Percentiles rank a stretch among this genome's conserved stretches.
These are phyloP conservation scores for Hemitrygon akajei DNA, from an alignment of 2,797 vertebrate genomes.

Conservation along the genomic window DNA sequence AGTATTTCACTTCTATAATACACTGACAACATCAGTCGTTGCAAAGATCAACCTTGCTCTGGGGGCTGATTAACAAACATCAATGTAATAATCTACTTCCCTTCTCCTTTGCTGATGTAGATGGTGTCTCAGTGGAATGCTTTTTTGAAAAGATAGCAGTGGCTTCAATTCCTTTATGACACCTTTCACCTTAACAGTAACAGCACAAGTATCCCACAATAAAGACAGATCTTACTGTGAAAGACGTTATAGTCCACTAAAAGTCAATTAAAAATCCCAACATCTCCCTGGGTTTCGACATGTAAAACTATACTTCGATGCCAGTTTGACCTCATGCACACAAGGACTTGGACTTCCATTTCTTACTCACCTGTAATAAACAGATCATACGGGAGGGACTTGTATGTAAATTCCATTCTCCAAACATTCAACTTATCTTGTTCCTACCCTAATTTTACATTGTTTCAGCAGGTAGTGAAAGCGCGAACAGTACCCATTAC, in stretches of 20 bases:
- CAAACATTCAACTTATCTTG: not conserved
- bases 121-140: constrained; percentile 6
- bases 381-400: not conserved
- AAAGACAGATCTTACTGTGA: not conserved
- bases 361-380: not conserved
- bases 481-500: no score
- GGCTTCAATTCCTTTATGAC: not conserved
- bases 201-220: not conserved
- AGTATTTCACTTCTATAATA: constrained; percentile 2
- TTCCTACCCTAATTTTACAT: not conserved
- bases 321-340: no score
- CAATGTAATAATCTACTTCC: constrained; percentile 29
- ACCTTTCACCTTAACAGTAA: not conserved
- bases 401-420: not conserved
- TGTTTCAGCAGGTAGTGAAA: no score
- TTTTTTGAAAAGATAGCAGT: not conserved
- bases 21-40: constrained; percentile 18
- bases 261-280: not conserved
- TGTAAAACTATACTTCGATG: not conserved
- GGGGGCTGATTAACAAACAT: constrained; percentile 23
- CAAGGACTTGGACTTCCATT: not conserved
- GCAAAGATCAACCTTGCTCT: constrained; percentile 1
- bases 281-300: no score
- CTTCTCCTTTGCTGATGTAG: not conserved
- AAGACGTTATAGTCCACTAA: not conserved